phyloP scores from a whole-genome alignment of 2,888 invertebrate genomes.

The Drymonia ruficornis region DNA sequence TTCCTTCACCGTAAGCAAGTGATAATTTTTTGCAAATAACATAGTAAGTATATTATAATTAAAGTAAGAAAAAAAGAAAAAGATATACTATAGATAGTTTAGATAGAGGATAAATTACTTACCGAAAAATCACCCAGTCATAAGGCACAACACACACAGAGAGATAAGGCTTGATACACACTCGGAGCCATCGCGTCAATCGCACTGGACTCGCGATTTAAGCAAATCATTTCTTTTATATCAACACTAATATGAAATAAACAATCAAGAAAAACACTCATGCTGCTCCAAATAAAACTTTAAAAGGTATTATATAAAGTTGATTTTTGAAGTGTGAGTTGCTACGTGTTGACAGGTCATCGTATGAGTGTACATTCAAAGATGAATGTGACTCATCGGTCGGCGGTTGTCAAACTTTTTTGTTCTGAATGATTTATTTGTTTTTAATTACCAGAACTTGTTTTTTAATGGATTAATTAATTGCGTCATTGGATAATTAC shows the following conservation, averaged over 20 bases:
- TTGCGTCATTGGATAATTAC: not conserved
- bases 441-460: conserved; percentile 1
- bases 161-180: conserved; percentile 27
- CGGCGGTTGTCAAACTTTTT: conserved; percentile 5
- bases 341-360: not conserved
- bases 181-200: conserved; percentile 27
- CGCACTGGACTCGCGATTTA: conserved; percentile 38
- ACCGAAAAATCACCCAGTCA: not conserved
- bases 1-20: too few relatives aligned
- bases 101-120: not conserved
- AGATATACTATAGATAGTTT: too few relatives aligned
- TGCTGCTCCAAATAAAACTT: not conserved
- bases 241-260: conserved; percentile 8
- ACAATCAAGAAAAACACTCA: not conserved
- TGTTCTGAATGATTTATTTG: not conserved
- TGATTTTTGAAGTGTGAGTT: not conserved
- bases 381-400: conserved; percentile 21
- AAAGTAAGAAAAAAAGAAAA: too few relatives aligned
- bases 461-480: not conserved
- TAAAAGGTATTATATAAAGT: not conserved
- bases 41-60: too few relatives aligned
- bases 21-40: too few relatives aligned
- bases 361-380: not conserved
- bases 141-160: conserved; percentile 16
- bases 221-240: conserved; percentile 44